phyloP scores from a whole-genome alignment of 2,888 invertebrate species.

The Polylopha cassiicola region DNA sequence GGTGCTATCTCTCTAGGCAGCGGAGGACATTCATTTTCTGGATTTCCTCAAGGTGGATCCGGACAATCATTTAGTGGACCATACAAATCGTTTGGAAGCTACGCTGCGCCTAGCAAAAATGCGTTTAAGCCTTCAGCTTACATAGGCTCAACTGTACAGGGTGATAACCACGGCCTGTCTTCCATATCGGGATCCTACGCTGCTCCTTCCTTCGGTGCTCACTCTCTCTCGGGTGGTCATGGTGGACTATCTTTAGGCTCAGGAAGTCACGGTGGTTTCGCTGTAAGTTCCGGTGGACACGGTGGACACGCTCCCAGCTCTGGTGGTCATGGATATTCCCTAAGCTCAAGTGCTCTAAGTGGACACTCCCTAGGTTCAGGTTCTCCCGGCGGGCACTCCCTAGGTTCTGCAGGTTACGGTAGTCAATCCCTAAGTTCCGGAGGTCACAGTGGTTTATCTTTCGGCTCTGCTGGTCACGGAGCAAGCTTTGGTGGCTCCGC shows the following conservation, averaged over 20 bases:
- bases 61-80: slow-evolving; percentile 34
- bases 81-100: slow-evolving; percentile 46
- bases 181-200: slow-evolving; percentile 47
- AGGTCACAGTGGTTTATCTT: slow-evolving; percentile 32
- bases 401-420: slow-evolving; percentile 11
- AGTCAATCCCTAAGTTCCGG: slow-evolving; percentile 15
- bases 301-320: slow-evolving; percentile 11
- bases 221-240: slow-evolving; percentile 34
- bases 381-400: slow-evolving; percentile 9
- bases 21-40: slow-evolving; percentile 22
- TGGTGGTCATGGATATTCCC: slow-evolving; percentile 30
- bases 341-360: slow-evolving; percentile 11
- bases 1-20: slow-evolving; percentile 14
- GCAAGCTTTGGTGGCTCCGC: slow-evolving; percentile 47
- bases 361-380: slow-evolving; percentile 11
- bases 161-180: slow-evolving; percentile 51
- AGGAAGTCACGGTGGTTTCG: slow-evolving; percentile 6
- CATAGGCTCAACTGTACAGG: slow-evolving; percentile 57
- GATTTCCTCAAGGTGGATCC: slow-evolving; percentile 22
- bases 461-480: slow-evolving; percentile 44
- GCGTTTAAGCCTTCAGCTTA: slow-evolving; percentile 69
- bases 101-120: slow-evolving; percentile 48
- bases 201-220: slow-evolving; percentile 41
- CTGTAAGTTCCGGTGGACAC: slow-evolving; percentile 6
- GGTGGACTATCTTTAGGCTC: slow-evolving; percentile 24